These are phyloP conservation scores for Oxycera nigricornis DNA, from an alignment of 2,888 invertebrate species.

Conservation along the genomic window DNA sequence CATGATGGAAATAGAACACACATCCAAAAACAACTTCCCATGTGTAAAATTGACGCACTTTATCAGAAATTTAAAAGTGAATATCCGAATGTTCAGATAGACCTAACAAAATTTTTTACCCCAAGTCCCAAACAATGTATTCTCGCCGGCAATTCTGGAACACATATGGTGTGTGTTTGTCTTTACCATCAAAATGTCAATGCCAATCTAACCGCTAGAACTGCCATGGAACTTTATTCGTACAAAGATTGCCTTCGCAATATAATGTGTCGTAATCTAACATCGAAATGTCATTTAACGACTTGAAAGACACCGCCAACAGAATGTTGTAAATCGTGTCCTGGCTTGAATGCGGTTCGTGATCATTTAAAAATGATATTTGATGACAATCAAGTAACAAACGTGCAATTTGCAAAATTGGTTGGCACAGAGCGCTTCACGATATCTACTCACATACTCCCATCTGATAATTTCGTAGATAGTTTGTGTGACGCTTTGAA, in stretches of 20 bases:
- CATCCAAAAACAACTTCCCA: too few relatives aligned
- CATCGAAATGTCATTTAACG: neutral
- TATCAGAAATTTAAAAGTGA: too few relatives aligned
- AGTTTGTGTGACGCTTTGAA: neutral
- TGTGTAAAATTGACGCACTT: too few relatives aligned
- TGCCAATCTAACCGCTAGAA: too few relatives aligned
- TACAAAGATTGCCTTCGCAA: neutral
- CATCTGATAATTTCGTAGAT: neutral
- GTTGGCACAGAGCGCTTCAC: conserved; percentile 10
- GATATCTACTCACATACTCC: neutral
- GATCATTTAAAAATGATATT: neutral
- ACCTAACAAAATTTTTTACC: too few relatives aligned
- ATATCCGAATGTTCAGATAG: too few relatives aligned
- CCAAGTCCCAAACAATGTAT: too few relatives aligned
- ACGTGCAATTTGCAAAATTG: neutral
- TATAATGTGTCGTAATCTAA: neutral
- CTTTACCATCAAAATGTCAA: too few relatives aligned
- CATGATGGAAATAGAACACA: too few relatives aligned
- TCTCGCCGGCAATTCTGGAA: too few relatives aligned
- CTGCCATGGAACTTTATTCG: too few relatives aligned
- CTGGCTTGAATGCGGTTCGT: neutral
- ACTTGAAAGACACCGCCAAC: neutral
- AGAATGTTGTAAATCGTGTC: neutral
- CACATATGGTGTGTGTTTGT: too few relatives aligned
- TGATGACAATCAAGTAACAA: conserved; percentile 14